phyloP scores from a whole-genome alignment of 53 echinoderm and acorn worm species.

The Antedon mediterranea region DNA sequence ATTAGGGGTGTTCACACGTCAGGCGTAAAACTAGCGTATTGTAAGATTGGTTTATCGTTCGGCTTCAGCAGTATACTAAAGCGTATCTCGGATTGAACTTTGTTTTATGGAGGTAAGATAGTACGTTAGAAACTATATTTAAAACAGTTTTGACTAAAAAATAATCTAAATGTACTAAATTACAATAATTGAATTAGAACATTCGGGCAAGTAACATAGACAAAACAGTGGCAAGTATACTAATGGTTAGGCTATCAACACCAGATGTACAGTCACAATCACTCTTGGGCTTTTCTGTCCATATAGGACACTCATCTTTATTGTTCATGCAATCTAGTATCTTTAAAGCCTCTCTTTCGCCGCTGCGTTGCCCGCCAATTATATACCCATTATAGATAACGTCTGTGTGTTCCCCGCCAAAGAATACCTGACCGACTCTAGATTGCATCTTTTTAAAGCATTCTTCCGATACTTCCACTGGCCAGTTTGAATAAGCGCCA shows the following conservation, averaged over 20 bases:
- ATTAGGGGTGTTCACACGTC: no score
- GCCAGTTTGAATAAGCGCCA: constrained; percentile 27
- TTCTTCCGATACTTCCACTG: constrained; percentile 11
- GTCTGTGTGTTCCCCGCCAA: constrained; percentile 41
- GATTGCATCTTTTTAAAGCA: constrained; percentile 15
- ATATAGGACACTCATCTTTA: background rate
- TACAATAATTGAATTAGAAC: no score
- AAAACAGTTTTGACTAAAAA: no score
- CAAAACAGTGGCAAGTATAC: no score
- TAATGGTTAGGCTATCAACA: background rate
- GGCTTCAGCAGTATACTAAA: no score
- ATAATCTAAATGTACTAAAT: no score
- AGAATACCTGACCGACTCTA: constrained; percentile 27
- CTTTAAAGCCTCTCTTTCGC: constrained; percentile 36
- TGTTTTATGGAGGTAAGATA: no score
- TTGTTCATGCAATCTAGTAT: constrained; percentile 16
- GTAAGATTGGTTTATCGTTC: no score
- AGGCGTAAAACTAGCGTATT: no score
- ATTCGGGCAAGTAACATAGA: no score
- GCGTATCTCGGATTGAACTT: no score
- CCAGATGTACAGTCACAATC: background rate
- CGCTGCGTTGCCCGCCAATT: constrained; percentile 23
- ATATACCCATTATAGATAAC: constrained; percentile 27
- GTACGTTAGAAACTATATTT: no score
- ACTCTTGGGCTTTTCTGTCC: background rate